A percentile compares a stretch with the other conserved stretches of the same genome.
phyloP scores from a whole-genome alignment of 1,140 invertebrate genomes.

The Ceratosolen solmsi region DNA sequence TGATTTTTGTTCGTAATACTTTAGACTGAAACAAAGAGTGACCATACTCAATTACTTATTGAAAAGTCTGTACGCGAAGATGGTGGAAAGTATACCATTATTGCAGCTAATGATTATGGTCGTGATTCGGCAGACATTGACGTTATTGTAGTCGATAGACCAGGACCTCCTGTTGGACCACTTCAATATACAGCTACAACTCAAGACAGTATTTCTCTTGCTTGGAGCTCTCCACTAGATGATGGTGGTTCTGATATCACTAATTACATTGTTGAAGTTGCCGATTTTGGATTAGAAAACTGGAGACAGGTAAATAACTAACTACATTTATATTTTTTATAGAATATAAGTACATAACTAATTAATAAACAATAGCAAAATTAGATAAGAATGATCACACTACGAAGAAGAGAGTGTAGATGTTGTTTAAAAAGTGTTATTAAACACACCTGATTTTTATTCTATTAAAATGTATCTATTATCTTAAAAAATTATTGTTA shows the following conservation, averaged over 20 bases:
- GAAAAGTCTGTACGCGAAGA: conserved; percentile 92
- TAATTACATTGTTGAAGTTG: conserved; percentile 86
- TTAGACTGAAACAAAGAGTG: conserved; percentile 86
- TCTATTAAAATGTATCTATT: too few species aligned
- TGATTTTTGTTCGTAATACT: not conserved
- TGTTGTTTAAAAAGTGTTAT: too few species aligned
- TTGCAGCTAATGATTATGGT: conserved; percentile 91
- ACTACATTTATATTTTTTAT: too few species aligned
- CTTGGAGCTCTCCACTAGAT: conserved; percentile 95
- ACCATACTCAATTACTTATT: conserved; percentile 89
- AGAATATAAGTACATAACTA: too few species aligned
- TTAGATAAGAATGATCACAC: too few species aligned
- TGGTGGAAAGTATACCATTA: conserved; percentile 93
- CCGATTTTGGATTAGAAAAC: conserved; percentile 80
- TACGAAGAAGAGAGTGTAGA: too few species aligned
- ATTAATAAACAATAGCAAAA: too few species aligned
- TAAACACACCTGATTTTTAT: too few species aligned
- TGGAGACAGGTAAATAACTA: conserved; percentile 82
- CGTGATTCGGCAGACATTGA: conserved; percentile 94
- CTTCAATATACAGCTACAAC: conserved; percentile 86
- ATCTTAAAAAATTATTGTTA: too few species aligned
- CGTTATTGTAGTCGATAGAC: conserved; percentile 92
- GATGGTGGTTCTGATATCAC: conserved; percentile 96
- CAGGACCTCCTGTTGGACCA: conserved; percentile 90
- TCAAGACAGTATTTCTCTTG: conserved; percentile 87